phyloP scores from a whole-genome alignment of 2,888 invertebrate genomes.

The Empis stercorea region DNA sequence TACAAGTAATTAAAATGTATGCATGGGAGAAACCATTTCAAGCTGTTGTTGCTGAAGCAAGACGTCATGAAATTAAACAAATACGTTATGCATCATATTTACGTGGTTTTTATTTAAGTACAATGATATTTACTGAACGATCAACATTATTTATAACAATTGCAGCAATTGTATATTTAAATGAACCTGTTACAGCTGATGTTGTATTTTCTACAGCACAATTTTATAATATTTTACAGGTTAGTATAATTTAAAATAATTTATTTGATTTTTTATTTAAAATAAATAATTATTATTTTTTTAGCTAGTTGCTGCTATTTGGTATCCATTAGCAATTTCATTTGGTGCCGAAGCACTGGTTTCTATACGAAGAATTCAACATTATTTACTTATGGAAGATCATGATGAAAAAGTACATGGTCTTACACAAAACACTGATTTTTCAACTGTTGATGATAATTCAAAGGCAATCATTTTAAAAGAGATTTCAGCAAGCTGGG shows the following conservation, averaged over 20 bases:
- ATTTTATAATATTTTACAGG: constrained; percentile 61
- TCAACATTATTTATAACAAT: constrained; percentile 72
- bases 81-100: constrained; percentile 51
- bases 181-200: constrained; percentile 47
- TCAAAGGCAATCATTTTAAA: constrained; percentile 33
- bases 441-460: constrained; percentile 15
- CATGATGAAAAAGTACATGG: constrained; percentile 31
- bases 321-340: constrained; percentile 44
- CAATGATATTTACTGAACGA: constrained; percentile 73
- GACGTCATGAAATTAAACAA: constrained; percentile 53
- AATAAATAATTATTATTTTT: constrained; percentile 10
- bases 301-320: constrained; percentile 44
- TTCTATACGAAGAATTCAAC: constrained; percentile 42
- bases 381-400: constrained; percentile 44
- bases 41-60: constrained; percentile 60
- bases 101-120: constrained; percentile 51
- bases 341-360: constrained; percentile 45
- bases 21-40: constrained; percentile 90
- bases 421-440: constrained; percentile 24
- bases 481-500: constrained; percentile 39
- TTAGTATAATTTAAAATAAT: constrained; percentile 26
- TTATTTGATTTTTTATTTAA: not conserved
- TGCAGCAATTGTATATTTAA: constrained; percentile 59
- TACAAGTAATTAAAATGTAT: constrained; percentile 95
- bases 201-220: constrained; percentile 66